phyloP scores from a whole-genome alignment of 2,797 vertebrate species.

The Halcyon leucocephala region DNA sequence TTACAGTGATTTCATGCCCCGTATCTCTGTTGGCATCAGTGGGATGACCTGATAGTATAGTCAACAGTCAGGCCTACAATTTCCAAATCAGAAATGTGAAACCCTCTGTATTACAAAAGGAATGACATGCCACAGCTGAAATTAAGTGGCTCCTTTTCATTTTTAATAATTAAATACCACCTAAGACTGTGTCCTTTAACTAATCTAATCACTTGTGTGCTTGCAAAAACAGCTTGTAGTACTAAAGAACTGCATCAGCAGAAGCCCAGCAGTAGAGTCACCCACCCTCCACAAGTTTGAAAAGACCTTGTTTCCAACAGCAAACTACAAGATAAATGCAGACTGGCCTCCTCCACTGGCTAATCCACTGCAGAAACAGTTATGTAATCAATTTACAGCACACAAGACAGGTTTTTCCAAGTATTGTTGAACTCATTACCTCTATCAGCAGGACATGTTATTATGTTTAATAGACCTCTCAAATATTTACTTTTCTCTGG shows the following conservation, averaged over 20 bases:
- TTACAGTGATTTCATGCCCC: background rate
- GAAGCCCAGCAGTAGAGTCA: background rate
- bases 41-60: background rate
- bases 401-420: background rate
- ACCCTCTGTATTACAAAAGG: background rate
- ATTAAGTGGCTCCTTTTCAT: background rate
- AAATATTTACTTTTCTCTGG: conserved; percentile 7
- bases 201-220: background rate
- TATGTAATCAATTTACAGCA: background rate
- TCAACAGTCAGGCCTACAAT: background rate
- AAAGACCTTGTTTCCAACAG: background rate
- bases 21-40: background rate
- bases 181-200: background rate
- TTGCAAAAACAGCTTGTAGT: background rate
- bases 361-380: background rate
- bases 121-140: background rate
- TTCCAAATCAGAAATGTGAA: background rate
- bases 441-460: background rate
- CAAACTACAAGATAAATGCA: background rate
- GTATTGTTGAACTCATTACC: background rate
- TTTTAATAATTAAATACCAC: background rate
- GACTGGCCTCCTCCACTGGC: background rate
- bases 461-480: background rate
- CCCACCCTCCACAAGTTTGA: accelerated
- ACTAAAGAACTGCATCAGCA: background rate